A percentile compares a stretch with the other conserved stretches of the same genome.
phyloP scores from a whole-genome alignment of 2,113 vertebrate genomes.

The Meleagris gallopavo region DNA sequence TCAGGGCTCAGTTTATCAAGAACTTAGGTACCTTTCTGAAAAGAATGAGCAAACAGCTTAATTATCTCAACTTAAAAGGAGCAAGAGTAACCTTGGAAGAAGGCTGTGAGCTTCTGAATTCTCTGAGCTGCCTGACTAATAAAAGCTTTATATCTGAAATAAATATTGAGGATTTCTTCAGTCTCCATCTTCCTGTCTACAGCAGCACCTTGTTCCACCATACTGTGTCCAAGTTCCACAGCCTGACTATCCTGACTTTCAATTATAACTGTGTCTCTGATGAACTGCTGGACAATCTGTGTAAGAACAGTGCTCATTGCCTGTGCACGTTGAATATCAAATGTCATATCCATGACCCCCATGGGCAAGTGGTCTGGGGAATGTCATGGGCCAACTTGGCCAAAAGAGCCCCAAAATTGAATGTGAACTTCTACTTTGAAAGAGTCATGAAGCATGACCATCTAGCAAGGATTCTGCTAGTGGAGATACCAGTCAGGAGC shows the following conservation, averaged over 20 bases:
- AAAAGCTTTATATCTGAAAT: constrained; percentile 57
- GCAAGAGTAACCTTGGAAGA: constrained; percentile 75
- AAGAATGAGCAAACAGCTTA: constrained; percentile 68
- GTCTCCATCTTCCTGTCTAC: constrained; percentile 69
- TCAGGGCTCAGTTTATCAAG: constrained; percentile 66
- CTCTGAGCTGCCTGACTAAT: constrained; percentile 62
- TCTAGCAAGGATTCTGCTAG: constrained; percentile 76
- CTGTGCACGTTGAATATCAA: constrained; percentile 76
- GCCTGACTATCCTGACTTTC: constrained; percentile 69
- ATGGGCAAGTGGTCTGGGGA: constrained; percentile 72
- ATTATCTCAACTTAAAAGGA: constrained; percentile 74
- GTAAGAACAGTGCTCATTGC: constrained; percentile 42
- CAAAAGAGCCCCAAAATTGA: constrained; percentile 64
- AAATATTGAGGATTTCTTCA: constrained; percentile 80
- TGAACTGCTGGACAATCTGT: constrained; percentile 72
- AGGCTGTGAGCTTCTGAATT: constrained; percentile 75
- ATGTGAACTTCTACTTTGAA: constrained; percentile 78
- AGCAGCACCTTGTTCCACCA: constrained; percentile 70
- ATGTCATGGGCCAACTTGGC: constrained; percentile 76
- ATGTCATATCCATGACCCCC: constrained; percentile 77
- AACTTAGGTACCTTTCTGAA: constrained; percentile 75
- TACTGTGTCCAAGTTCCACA: constrained; percentile 68
- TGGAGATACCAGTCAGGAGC: constrained; percentile 75
- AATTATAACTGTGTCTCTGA: constrained; percentile 81
- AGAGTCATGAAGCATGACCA: constrained; percentile 68